These are phyloP conservation scores for Ischnus inquisitorius DNA, from an alignment of 2,888 invertebrate species.

Conservation along the genomic window DNA sequence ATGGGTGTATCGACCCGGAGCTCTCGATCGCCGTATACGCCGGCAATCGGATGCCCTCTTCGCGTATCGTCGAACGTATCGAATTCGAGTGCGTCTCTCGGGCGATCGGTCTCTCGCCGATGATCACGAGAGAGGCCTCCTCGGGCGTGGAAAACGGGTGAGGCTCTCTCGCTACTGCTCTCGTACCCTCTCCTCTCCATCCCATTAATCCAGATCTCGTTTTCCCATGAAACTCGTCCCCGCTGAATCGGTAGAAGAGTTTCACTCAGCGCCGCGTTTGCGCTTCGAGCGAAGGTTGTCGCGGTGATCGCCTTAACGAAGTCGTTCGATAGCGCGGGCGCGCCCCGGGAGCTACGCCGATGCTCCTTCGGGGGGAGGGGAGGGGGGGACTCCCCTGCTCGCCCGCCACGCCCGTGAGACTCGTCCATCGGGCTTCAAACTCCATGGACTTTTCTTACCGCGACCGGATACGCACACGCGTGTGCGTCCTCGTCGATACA, in stretches of 20 bases:
- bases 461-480: slow-evolving; percentile 44
- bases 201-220: slow-evolving; percentile 59
- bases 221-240: slow-evolving; percentile 66
- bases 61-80: slow-evolving; percentile 60
- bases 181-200: not conserved
- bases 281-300: slow-evolving; percentile 1
- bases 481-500: not conserved
- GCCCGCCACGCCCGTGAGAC: slow-evolving; percentile 47
- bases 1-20: slow-evolving; percentile 68
- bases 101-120: slow-evolving; percentile 13
- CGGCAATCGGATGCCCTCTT: slow-evolving; percentile 1
- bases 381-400: not conserved
- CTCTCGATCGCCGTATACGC: slow-evolving; percentile 48
- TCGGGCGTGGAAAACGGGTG: slow-evolving; percentile 69
- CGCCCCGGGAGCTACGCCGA: slow-evolving; percentile 16
- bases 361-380: slow-evolving; percentile 2
- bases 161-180: slow-evolving; percentile 29
- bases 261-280: slow-evolving; percentile 62
- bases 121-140: slow-evolving; percentile 31
- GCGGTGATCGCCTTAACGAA: slow-evolving; percentile 45
- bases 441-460: slow-evolving; percentile 37
- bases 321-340: slow-evolving; percentile 53
- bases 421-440: slow-evolving; percentile 18
- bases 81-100: slow-evolving; percentile 54
- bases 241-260: slow-evolving; percentile 42